phyloP scores from a whole-genome alignment of 1,140 invertebrate genomes.

The Tetraneura akinire region DNA sequence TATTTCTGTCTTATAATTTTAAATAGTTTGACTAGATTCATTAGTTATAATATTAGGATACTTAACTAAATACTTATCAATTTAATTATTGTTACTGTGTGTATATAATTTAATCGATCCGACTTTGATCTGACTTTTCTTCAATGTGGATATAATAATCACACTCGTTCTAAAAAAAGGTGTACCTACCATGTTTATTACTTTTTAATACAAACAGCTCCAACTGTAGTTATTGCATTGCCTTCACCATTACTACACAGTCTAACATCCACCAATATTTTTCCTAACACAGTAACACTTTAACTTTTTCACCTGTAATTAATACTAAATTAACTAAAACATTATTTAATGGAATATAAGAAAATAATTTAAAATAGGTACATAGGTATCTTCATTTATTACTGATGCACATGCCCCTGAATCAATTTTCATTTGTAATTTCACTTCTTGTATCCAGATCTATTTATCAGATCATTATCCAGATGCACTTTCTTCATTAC shows the following conservation, averaged over 20 bases:
- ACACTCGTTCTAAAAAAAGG: background rate
- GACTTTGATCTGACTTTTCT: background rate
- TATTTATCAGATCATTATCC: background rate
- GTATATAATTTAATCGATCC: background rate
- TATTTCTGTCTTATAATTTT: constrained; percentile 2
- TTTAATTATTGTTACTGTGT: background rate
- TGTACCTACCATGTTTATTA: background rate
- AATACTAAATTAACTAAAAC: background rate
- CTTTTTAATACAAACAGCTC: background rate
- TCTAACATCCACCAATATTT: background rate
- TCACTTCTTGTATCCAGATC: background rate
- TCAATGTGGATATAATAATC: background rate
- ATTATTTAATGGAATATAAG: background rate
- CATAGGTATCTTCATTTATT: background rate
- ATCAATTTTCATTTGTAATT: background rate
- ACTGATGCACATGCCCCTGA: background rate
- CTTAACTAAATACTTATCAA: background rate
- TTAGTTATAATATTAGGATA: background rate
- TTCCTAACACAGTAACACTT: background rate
- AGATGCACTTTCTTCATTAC: background rate
- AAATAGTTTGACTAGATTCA: background rate
- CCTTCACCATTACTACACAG: background rate
- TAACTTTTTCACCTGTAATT: background rate
- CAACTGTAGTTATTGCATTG: too few species aligned
- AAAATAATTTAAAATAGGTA: background rate